Conservation (phyloP, 2,888 invertebrate species). For the Plemyria rubiginata region DNA sequence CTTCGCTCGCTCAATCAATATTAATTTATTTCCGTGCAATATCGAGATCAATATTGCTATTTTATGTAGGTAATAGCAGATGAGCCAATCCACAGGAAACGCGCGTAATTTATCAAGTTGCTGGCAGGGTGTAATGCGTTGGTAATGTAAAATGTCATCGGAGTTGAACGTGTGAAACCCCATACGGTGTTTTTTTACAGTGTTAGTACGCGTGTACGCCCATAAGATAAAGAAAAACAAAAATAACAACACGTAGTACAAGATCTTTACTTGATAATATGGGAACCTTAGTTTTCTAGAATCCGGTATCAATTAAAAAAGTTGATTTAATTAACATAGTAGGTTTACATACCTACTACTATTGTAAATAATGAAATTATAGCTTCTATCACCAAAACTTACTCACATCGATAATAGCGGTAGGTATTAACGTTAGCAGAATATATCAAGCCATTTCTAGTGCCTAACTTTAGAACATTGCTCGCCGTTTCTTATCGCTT, state of each 20-base stretch:
- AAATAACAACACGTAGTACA: too few species aligned
- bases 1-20: background rate
- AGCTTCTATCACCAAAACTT: too few species aligned
- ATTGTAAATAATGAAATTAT: too few species aligned
- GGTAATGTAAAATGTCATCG: slow-evolving; percentile 29
- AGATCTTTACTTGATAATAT: too few species aligned
- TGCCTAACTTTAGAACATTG: background rate
- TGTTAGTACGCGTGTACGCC: too few species aligned
- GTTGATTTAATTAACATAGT: too few species aligned
- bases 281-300: too few species aligned
- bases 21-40: slow-evolving; percentile 11
- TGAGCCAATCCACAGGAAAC: slow-evolving; percentile 21
- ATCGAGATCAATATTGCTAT: slow-evolving; percentile 11
- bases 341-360: too few species aligned
- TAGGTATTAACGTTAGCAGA: background rate
- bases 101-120: slow-evolving; percentile 39
- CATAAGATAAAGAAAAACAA: too few species aligned
- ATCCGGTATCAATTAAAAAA: too few species aligned
- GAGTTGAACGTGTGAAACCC: slow-evolving; percentile 19
- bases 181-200: background rate
- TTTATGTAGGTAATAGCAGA: slow-evolving; percentile 17
- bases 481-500: background rate
- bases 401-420: background rate
- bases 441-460: background rate
- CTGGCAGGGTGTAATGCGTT: slow-evolving; percentile 27